Conservation (phyloP, 2,797 vertebrate species). For the Darevskia mixta region DNA sequence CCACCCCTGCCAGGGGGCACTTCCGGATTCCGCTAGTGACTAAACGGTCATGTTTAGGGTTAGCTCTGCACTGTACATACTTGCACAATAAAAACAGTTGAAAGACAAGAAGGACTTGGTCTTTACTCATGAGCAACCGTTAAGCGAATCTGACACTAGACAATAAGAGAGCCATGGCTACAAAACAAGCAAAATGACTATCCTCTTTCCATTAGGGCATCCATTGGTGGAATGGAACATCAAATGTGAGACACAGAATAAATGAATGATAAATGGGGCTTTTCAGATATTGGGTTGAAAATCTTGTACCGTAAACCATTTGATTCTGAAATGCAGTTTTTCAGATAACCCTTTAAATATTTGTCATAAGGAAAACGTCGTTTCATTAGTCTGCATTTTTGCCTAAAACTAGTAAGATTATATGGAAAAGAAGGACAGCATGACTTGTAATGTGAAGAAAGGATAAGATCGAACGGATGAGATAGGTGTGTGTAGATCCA, state of each 20-base stretch:
- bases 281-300: neutral
- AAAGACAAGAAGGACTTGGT: no score
- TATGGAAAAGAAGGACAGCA: neutral
- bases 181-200: constrained; percentile 6
- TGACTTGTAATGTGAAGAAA: neutral
- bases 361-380: neutral
- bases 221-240: neutral
- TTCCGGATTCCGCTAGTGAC: no score
- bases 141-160: neutral
- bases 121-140: no score
- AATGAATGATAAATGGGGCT: neutral
- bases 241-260: neutral
- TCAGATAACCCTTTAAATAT: neutral
- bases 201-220: neutral
- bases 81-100: no score
- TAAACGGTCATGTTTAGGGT: no score
- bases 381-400: neutral
- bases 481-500: neutral
- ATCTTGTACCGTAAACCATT: neutral
- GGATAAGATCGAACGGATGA: neutral
- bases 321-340: neutral
- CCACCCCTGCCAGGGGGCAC: no score
- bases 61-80: no score
- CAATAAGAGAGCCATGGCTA: neutral
- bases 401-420: neutral